These are phyloP conservation scores for Tetranychus piercei DNA, from an alignment of 2,888 invertebrate genomes.

Conservation along the genomic window DNA sequence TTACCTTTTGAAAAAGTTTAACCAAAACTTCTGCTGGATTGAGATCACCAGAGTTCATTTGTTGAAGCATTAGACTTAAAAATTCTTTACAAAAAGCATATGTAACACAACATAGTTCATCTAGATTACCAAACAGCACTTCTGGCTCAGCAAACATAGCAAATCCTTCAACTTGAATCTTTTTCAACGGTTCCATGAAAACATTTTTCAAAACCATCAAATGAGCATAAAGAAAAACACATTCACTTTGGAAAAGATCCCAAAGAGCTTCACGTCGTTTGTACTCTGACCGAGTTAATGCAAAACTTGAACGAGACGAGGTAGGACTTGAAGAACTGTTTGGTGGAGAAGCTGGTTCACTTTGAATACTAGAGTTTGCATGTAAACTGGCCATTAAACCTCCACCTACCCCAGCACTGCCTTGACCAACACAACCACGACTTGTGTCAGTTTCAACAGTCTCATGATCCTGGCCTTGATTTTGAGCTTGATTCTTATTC, in stretches of 20 bases:
- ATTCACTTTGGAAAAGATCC: constrained; percentile 45
- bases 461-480: too few relatives aligned
- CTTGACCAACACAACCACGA: neutral
- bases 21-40: constrained; percentile 40
- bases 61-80: constrained; percentile 36
- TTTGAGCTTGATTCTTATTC: too few relatives aligned
- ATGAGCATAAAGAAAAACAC: constrained; percentile 43
- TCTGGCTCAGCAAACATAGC: constrained; percentile 45
- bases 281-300: constrained; percentile 29
- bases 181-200: constrained; percentile 46
- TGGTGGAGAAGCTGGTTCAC: constrained; percentile 13
- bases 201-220: constrained; percentile 45
- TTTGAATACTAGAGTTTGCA: neutral
- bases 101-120: constrained; percentile 43
- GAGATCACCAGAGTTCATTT: constrained; percentile 34
- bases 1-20: constrained; percentile 40
- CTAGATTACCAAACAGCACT: constrained; percentile 43
- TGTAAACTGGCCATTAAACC: neutral
- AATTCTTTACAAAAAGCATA: constrained; percentile 43
- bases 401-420: neutral
- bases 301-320: constrained; percentile 22
- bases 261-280: constrained; percentile 41
- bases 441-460: neutral
- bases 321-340: constrained; percentile 9
- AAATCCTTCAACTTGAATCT: constrained; percentile 45